phyloP scores from a whole-genome alignment of 2,797 vertebrate species.

The Alosa sapidissima region DNA sequence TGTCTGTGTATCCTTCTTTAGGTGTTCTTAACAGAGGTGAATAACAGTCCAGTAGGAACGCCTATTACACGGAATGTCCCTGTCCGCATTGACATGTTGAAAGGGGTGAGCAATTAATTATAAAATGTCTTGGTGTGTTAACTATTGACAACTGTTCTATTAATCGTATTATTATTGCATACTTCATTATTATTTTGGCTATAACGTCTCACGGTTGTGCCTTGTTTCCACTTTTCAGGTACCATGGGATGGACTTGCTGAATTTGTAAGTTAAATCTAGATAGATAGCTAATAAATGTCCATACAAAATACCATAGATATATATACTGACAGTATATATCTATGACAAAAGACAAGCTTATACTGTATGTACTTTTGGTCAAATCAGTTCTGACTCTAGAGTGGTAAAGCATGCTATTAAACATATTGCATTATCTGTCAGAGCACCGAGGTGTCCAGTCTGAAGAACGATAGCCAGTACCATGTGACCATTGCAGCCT shows the following conservation, averaged over 20 bases:
- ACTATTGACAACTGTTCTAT: not conserved
- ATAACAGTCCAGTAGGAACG: not conserved
- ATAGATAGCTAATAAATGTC: not conserved
- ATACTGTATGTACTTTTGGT: not conserved
- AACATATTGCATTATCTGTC: not conserved
- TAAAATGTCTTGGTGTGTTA: not conserved
- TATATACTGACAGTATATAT: too few relatives aligned
- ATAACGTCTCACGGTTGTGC: not conserved
- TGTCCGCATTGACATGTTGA: not conserved
- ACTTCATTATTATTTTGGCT: not conserved
- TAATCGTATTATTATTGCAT: not conserved
- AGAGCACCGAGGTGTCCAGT: constrained; percentile 74
- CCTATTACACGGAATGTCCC: not conserved
- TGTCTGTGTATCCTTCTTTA: not conserved
- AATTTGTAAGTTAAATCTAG: not conserved
- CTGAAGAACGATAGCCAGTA: constrained; percentile 73
- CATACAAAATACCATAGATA: not conserved
- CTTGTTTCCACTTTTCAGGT: not conserved
- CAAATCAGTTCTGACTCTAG: not conserved
- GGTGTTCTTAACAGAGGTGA: not conserved
- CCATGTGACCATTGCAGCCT: constrained; percentile 72
- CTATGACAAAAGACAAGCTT: not conserved
- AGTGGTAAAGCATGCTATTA: not conserved
- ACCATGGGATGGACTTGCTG: constrained; percentile 5
- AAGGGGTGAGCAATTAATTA: not conserved